These are phyloP conservation scores for Dipodomys merriami DNA, from an alignment of 2,113 vertebrate genomes.

Conservation along the genomic window DNA sequence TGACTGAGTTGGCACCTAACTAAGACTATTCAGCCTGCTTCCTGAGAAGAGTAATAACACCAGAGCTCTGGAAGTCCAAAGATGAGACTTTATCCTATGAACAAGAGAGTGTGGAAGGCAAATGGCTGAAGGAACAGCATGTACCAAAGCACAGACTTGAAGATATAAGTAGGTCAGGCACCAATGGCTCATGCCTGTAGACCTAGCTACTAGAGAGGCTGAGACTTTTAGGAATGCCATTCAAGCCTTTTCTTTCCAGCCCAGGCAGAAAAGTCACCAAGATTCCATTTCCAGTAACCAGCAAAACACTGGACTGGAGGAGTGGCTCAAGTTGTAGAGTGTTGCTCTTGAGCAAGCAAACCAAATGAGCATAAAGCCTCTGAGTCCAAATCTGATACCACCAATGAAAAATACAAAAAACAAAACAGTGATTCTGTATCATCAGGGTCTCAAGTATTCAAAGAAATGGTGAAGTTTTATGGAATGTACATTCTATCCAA, in stretches of 20 bases:
- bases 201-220: no score
- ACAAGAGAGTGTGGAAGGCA: background rate
- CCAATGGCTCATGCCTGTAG: no score
- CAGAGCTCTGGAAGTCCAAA: background rate
- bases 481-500: background rate
- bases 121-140: rapidly evolving
- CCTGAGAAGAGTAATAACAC: background rate
- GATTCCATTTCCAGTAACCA: no score
- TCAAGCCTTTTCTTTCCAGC: no score
- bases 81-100: background rate
- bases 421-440: background rate
- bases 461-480: background rate
- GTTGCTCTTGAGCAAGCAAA: no score
- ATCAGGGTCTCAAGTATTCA: background rate
- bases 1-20: background rate
- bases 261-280: no score
- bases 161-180: background rate
- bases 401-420: background rate
- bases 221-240: no score
- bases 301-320: no score
- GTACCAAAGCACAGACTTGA: background rate
- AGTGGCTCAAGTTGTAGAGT: no score
- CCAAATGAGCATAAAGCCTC: no score
- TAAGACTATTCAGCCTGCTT: background rate
- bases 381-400: no score